Evolutionary conservation across 2,797 vertebrate genomes (phyloP).

Genomic region (Siniperca scherzeri): DNA sequence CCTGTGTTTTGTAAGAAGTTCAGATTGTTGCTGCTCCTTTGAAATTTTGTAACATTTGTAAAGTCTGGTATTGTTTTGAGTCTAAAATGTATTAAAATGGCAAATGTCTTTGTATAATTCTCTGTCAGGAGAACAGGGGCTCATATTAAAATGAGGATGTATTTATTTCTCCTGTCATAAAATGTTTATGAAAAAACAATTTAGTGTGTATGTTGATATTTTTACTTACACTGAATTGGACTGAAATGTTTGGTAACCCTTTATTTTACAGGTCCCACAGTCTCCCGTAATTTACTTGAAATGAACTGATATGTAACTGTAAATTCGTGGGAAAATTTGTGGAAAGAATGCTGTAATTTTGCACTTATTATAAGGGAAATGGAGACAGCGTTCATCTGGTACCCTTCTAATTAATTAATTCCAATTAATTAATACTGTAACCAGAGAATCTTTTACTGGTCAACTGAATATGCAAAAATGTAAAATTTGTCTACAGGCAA

Average conservation of each 20-base stretch:
- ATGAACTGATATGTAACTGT: neutral
- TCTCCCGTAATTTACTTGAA: neutral
- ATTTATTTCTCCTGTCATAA: conserved; percentile 70
- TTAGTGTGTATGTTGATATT: neutral
- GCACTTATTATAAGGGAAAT: neutral
- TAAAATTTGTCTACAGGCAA: neutral
- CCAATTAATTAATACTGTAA: neutral
- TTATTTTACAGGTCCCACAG: neutral
- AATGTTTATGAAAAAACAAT: conserved; percentile 33
- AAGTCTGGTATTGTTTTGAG: conserved; percentile 25
- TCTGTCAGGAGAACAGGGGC: conserved; percentile 37
- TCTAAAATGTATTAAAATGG: conserved; percentile 46
- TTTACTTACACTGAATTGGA: neutral
- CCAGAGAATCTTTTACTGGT: neutral
- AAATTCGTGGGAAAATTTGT: neutral
- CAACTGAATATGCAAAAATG: neutral
- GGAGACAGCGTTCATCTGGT: neutral
- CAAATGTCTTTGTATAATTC: conserved; percentile 46
- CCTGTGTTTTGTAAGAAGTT: conserved; percentile 40
- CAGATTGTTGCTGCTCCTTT: conserved; percentile 46
- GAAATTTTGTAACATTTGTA: conserved; percentile 53
- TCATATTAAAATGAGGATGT: conserved; percentile 37
- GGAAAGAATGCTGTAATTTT: neutral
- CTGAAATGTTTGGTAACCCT: neutral
- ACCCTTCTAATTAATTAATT: neutral